Evolutionary conservation across 2,113 vertebrate species (phyloP), one percentile per base, ranked within the genome.

Genomic region (Hippoglossus stenolepis): DNA sequence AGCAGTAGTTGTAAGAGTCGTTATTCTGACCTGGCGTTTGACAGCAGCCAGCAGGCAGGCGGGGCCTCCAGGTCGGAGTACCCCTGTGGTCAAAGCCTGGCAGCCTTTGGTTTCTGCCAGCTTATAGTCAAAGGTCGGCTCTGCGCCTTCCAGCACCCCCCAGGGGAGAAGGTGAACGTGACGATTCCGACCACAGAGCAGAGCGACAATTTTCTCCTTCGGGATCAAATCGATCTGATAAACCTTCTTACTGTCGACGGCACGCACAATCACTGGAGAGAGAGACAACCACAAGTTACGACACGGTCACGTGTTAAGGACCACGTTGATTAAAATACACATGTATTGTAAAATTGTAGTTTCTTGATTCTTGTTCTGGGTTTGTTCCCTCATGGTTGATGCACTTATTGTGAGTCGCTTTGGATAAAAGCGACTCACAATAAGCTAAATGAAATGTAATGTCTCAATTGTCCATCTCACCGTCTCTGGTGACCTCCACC

Each of bases 201-300:
- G 93, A 76, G 94, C 90, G 0, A 97, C 80, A 0, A 98, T 93
- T 75, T 96, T 97, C 87, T 98, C 98, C 83, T 92, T 96, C 68
- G 96, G 96, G 24, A 96, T 96, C 18, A 96, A 92, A 75, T 97
- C 97, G 0, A 99, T 96, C 94, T 99, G 98, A 84, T 95, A 89
- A n/a, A 99, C 96, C 70, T 96, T 98, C 94, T 99, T 99, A 83
- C 96, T 97, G 95, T 99, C 98, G 1, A 96, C 94, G 3, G 96
- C 98, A 1, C 98, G 95, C 24, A 99, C 95, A 4, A 99, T 99
- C 84, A 99, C 98, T 99, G 90, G 0, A 51, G 84, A 43, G 20
- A 65, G 71, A 73, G 7, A 69, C 13, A 20, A 51, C 14, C 18
- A 31, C 8, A 11, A 40, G n/a, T 38, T 14, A 11, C 2, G 35